Percentiles rank a stretch among this genome's conserved stretches.
These are phyloP conservation scores for Macrotrachela quadricornifera DNA, from an alignment of 1,140 invertebrate genomes.

Conservation along the genomic window DNA sequence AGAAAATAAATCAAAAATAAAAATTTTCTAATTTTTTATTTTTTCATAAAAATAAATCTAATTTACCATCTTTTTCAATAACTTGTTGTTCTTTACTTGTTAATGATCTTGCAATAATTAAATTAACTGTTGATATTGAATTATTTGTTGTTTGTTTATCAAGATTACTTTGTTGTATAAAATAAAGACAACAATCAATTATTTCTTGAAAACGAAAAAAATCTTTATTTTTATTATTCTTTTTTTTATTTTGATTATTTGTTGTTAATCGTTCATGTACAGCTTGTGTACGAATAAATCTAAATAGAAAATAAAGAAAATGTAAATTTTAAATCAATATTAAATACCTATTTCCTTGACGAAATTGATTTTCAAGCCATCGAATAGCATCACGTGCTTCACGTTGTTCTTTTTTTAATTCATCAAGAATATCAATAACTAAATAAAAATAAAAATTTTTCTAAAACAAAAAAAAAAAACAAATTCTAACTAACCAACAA, in stretches of 20 bases:
- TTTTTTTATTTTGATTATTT: background rate
- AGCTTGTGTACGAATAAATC: background rate
- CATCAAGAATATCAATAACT: constrained; percentile 66
- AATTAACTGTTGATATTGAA: too few relatives aligned
- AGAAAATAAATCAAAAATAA: too few relatives aligned
- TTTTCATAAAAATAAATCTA: too few relatives aligned
- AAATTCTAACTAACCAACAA: constrained; percentile 41
- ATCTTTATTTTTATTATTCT: constrained; percentile 1
- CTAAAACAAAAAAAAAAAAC: constrained; percentile 8
- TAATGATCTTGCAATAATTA: too few relatives aligned
- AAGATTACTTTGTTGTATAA: background rate
- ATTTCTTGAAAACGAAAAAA: background rate
- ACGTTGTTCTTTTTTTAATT: constrained; percentile 49
- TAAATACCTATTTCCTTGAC: constrained; percentile 55
- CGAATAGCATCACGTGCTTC: constrained; percentile 64
- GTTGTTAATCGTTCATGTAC: background rate
- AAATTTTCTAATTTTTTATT: too few relatives aligned
- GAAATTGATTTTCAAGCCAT: constrained; percentile 65
- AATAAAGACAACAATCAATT: constrained; percentile 3
- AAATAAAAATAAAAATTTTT: constrained; percentile 19
- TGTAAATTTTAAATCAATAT: constrained; percentile 16
- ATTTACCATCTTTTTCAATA: too few relatives aligned
- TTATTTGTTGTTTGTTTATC: background rate
- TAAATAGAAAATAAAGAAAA: background rate
- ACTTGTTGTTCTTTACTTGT: too few relatives aligned